Conservation (phyloP, 2,888 invertebrate species). For the Polydrusus pterygomalis region DNA sequence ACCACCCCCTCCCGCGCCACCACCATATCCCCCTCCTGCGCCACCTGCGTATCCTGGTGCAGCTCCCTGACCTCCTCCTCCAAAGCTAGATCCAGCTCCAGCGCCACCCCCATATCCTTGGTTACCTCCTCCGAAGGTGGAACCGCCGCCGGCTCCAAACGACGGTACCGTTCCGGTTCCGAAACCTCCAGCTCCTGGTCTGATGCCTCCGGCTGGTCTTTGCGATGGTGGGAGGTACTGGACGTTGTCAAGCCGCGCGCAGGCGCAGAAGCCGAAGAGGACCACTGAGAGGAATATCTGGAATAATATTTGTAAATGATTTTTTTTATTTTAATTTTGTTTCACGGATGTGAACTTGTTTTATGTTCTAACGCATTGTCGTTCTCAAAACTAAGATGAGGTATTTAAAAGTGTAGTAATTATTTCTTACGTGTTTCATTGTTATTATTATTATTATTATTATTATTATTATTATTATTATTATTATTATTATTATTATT, state of each 20-base stretch:
- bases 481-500: too few relatives aligned
- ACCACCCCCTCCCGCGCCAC: too few relatives aligned
- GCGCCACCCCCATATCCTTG: constrained; percentile 31
- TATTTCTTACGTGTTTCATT: too few relatives aligned
- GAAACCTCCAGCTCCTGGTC: constrained; percentile 54
- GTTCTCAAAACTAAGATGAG: too few relatives aligned
- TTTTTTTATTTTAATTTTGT: too few relatives aligned
- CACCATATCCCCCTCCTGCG: constrained; percentile 28
- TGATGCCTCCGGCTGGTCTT: constrained; percentile 55
- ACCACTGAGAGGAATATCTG: constrained; percentile 61
- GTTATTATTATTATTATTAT: too few relatives aligned
- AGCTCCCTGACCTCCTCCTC: constrained; percentile 22
- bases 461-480: too few relatives aligned
- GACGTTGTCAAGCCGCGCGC: constrained; percentile 64
- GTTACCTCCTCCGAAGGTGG: constrained; percentile 34
- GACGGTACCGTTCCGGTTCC: constrained; percentile 46
- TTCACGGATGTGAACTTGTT: too few relatives aligned
- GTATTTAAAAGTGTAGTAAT: too few relatives aligned
- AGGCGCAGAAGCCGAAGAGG: constrained; percentile 61
- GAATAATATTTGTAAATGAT: too few relatives aligned
- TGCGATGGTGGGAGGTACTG: constrained; percentile 64
- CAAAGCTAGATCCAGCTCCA: constrained; percentile 24
- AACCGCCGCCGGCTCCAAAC: constrained; percentile 50
- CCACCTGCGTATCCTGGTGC: constrained; percentile 16
- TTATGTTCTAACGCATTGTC: too few relatives aligned